Base-by-base conservation (phyloP, 1,140 invertebrate species). In the Megathymus violae region DNA sequence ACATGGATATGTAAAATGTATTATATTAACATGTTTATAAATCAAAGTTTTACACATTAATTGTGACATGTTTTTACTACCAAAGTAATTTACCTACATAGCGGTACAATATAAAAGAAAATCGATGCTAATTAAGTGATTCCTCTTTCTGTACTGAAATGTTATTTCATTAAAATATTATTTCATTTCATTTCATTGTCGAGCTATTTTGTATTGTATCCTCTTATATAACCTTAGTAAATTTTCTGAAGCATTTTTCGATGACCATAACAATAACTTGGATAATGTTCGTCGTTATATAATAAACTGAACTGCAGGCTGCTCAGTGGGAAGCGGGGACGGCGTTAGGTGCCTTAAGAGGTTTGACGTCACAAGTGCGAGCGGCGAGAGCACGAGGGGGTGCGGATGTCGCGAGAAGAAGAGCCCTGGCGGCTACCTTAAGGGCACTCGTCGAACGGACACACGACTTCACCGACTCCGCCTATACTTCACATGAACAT, bases 401-500 rank as follows among this genome's bases (percentile, higher is more conserved):
- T 88, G 64, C 89, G 81, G 92, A 95, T 82, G 76, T 93, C 84
- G 62, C 93, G 70, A 93, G 94, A 72, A 92, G 95, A 62, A 95
- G 97, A 69, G 95, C 97, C 16, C 92, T 99, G 13, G 94, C 95
- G 0, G 85, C 94, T 65, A 96, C 97, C 19, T 93, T 99, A 72
- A 97, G 99, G 59, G 95, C 96, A 27, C 95, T 99, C 13, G 95
- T 98, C 22, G 98, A 99, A 91, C 95, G 97, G 74, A 98, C 97
- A 51, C 98, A 99, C 91, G 99, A 99, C 90, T 99, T 99, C 91
- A 99, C 99, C 7, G 98, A 99, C 91, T 99, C 98, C 58, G 97
- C 98, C 52, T 99, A 99, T 91, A 99, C 98, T 27, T 97, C 95
- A 72, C 98, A 99, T 91, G 97, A 99, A 76, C 97, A 99, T 91